Evolutionary conservation across 2,888 invertebrate species (phyloP), one percentile per base, ranked within the genome.

Genomic region (Apotomis betuletana): DNA sequence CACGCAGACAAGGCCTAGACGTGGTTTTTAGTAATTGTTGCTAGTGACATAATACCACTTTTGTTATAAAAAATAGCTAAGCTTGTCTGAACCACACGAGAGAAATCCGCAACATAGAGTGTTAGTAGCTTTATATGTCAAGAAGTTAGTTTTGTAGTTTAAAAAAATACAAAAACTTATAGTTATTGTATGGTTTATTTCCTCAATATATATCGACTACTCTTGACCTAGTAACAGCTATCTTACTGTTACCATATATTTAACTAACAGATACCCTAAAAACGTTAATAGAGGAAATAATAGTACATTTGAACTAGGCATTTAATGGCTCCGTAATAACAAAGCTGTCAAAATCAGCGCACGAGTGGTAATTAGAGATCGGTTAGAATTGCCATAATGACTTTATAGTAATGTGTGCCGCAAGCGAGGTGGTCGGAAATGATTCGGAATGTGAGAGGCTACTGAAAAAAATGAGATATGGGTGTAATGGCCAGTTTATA

Each of bases 341-440:
- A 74, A 76, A 77, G 74, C 67, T 65, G 73, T 74, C 65, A 71
- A 46, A 73, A 70, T 65, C 75, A 75, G 76, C 77, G 79, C 81
- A 81, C 81, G 82, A 84, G 80, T 79, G 76, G 74, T 90, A 88
- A 90, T 90, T 85, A 88, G 74, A 86, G 78, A 83, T 84, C 84
- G 79, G 84, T 80, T 83, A 76, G 81, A 83, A 85, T 84, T 82
- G 84, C 85, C 82, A 84, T 88, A 90, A 90, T 88, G 87, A 80
- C 85, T 90, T 88, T 83, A 90, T 89, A 82, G 77, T 79, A 79
- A 83, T 79, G 78, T 77, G 77, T 75, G 87, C 87, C 84, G 70
- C 76, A 46, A 81, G 86, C 83, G 77, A 51, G 61, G 58, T 62
- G 71, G 44, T 71, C 61, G n/a, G 41, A 12, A 9, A 9, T 49